phyloP scores from a whole-genome alignment of 2,113 vertebrate species.

The Dipodomys ordii region DNA sequence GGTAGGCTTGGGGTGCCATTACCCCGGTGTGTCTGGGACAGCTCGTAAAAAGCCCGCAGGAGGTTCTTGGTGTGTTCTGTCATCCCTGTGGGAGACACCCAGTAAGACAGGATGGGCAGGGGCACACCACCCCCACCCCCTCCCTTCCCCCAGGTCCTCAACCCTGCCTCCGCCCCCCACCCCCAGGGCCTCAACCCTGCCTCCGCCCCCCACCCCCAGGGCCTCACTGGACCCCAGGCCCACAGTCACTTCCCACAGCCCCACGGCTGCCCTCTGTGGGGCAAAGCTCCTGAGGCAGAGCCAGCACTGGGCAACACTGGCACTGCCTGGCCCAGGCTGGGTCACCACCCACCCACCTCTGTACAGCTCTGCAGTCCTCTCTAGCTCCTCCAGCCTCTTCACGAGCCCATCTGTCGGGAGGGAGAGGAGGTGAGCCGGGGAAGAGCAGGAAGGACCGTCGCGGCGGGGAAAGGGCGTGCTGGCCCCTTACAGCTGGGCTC shows the following conservation, averaged over 20 bases:
- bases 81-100: conserved; percentile 88
- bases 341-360: conserved; percentile 81
- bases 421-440: too few relatives aligned
- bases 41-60: conserved; percentile 97
- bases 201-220: not conserved
- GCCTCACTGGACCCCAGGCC: not conserved
- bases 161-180: not conserved
- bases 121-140: not conserved
- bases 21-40: conserved; percentile 99
- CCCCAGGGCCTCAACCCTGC: not conserved
- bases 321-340: rapidly evolving
- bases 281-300: not conserved
- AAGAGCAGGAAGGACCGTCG: not conserved
- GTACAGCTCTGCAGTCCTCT: conserved; percentile 97
- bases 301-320: not conserved
- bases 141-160: not conserved
- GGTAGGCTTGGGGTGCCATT: conserved; percentile 47
- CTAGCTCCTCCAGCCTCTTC: conserved; percentile 97
- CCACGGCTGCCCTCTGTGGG: not conserved
- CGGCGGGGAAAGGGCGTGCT: not conserved
- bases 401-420: conserved; percentile 93
- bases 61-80: conserved; percentile 98
- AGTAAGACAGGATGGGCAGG: not conserved
- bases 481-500: not conserved
- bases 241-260: not conserved